Percentiles rank a stretch among this genome's conserved stretches.
phyloP scores from a whole-genome alignment of 2,797 vertebrate species.

The Halcyon chelicuti region DNA sequence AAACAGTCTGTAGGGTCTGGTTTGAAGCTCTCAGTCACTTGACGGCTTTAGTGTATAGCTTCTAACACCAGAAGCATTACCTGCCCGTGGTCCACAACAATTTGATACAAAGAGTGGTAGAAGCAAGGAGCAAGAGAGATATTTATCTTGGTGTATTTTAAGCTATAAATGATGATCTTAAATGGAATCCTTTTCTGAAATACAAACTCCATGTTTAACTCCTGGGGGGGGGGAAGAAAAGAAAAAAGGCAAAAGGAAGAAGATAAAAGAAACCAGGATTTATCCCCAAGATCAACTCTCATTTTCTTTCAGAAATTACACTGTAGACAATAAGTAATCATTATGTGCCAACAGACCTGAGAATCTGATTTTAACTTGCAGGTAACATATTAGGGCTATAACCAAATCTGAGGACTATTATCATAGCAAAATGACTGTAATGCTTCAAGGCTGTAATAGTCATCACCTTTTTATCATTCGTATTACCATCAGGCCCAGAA shows the following conservation, averaged over 20 bases:
- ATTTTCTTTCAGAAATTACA: slow-evolving; percentile 18
- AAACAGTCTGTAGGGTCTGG: background rate
- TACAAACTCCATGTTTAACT: background rate
- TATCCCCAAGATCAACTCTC: background rate
- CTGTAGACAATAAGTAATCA: slow-evolving; percentile 27
- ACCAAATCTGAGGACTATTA: slow-evolving; percentile 59
- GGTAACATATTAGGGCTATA: slow-evolving; percentile 57
- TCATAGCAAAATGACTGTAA: slow-evolving; percentile 61
- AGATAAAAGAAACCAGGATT: background rate
- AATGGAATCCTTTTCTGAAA: background rate
- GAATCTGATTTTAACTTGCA: slow-evolving; percentile 63
- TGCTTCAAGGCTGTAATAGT: slow-evolving; percentile 55
- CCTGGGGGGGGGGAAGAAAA: background rate
- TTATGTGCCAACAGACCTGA: slow-evolving; percentile 12
- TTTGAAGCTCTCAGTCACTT: background rate
- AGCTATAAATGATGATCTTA: background rate
- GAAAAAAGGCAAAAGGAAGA: no score
- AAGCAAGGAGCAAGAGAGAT: background rate
- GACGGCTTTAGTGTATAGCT: background rate
- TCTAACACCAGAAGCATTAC: background rate
- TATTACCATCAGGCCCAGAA: slow-evolving; percentile 46
- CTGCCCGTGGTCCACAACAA: background rate
- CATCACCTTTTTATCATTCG: slow-evolving; percentile 63
- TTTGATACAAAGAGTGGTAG: background rate
- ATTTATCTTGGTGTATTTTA: background rate